Base-by-base conservation (phyloP, 2,888 invertebrate genomes). In the Quadroppia sp. region DNA sequence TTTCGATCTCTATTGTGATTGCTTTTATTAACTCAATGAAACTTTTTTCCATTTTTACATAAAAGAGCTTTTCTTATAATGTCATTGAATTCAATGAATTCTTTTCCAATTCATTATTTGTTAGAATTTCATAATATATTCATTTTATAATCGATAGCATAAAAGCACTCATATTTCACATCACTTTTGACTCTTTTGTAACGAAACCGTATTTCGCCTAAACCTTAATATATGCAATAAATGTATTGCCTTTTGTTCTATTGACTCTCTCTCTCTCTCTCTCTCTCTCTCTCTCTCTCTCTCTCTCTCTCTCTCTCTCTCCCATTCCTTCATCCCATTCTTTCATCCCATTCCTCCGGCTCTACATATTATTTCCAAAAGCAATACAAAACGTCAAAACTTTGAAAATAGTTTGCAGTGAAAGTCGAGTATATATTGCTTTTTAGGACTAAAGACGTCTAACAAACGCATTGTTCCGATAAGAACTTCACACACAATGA, bases 1-100 rank as follows among this genome's bases (percentile, higher is more conserved):
- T 64, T 64, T 64, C n/a, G 64, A 64, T 64, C 64, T 64, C 40
- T 64, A 64, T 64, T 64, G 64, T 36, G n/a, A 64, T 36, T 32
- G n/a, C 20, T 64, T 64, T 64, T 64, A 64, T 64, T 64, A 64
- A 64, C 36, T 64, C 36, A 64, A 64, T 64, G 36, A 64, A 64
- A 64, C 36, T 64, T 64, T 64, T 40, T 64, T 64, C 50, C 13
- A 32, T 64, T 30, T 64, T 64, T 36, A 36, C 9, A 64, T 64
- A 64, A 64, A 64, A 64, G 64, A 59, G 20, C 36, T 64, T 64
- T 64, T 64, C 64, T 64, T 64, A 64, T 56, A 23, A 7, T 50
- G 50, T 50, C 50, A 64, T 30, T 30, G 20, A 40, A 36, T 64
- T 17, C 7, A 25, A 30, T 64, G 1, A 61, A 32, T 56, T 56